Evolutionary conservation across 2,888 invertebrate species (phyloP), one percentile per base, ranked within the genome.

Genomic region (Crocallis elinguaria): DNA sequence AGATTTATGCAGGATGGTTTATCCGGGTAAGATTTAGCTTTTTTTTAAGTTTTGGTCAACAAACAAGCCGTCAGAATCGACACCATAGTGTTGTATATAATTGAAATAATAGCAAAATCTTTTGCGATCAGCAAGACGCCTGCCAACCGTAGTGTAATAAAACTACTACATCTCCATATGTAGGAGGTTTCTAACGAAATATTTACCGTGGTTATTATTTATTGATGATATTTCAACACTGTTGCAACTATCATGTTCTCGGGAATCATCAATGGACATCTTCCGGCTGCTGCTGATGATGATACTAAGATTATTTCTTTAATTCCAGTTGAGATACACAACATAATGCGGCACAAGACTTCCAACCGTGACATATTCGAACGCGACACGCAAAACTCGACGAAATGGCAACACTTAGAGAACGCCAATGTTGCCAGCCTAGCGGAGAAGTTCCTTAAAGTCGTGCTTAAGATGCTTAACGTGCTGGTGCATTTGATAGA

Each of bases 401-500:
- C 81, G n/a, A 85, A 71, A 66, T 92, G 92, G 92, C 82, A 84
- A 61, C 84, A 92, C 58, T 67, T 92, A 23, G 86, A 86, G 2
- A 77, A 73, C 51, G 74, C 74, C 1, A 80, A 69, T 27, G 77
- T 94, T 54, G 91, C 93, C 38, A 86, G 76, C 14, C 70, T 93
- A 9, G 93, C 94, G 2, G 95, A 96, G 63, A 91, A 93, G 44
- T 93, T 95, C 48, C 82, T 96, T 7, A 92, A 89, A 53, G 95
- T 96, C 44, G 92, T 95, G 0, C 75, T 95, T 35, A 94, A 94
- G 70, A 84, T 96, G 69, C 79, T 97, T 50, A 96, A 96, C 75
- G 93, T 96, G 16, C 93, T 95, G 68, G 94, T 94, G 46, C 96
- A 96, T 77, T 93, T 96, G 62, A 93, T 96, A 57, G 96, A 96